phyloP scores from a whole-genome alignment of 2,888 invertebrate species.

The Pasiphila rectangulata region DNA sequence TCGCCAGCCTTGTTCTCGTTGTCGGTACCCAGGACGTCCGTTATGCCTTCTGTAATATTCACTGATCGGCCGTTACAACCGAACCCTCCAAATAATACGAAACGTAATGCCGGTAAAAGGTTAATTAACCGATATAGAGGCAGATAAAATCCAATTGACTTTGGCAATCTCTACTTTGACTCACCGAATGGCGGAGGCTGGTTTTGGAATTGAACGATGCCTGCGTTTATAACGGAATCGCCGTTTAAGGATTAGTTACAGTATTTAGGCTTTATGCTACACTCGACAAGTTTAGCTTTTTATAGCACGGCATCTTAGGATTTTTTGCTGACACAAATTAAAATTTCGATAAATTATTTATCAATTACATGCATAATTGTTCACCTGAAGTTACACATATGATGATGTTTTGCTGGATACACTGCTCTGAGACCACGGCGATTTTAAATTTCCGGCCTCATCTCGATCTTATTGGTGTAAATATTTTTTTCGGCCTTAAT shows the following conservation, averaged over 20 bases:
- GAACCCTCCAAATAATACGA: conserved; percentile 19
- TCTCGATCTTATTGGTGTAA: too few species aligned
- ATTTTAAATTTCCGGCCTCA: too few species aligned
- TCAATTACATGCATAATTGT: too few species aligned
- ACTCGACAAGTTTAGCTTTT: background rate
- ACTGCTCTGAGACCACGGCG: too few species aligned
- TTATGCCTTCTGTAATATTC: conserved; percentile 3
- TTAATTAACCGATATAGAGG: conserved; percentile 18
- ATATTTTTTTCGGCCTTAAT: too few species aligned
- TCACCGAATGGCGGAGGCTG: conserved; percentile 5
- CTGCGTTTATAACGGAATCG: conserved; percentile 5
- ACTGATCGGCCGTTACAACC: conserved; percentile 8
- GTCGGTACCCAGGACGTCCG: too few species aligned
- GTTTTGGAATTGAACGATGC: background rate
- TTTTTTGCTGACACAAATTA: too few species aligned
- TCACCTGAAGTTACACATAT: too few species aligned
- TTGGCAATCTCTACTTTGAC: conserved; percentile 8
- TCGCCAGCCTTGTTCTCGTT: too few species aligned
- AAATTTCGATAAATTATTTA: too few species aligned
- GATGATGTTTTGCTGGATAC: too few species aligned
- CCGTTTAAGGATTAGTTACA: conserved; percentile 2
- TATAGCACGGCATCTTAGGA: background rate
- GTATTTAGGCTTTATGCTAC: background rate
- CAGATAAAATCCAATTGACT: conserved; percentile 19
- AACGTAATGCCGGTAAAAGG: conserved; percentile 17